Percentiles rank a stretch among this genome's conserved stretches.
These are phyloP conservation scores for Drosophila tripunctata DNA, from an alignment of 2,888 invertebrate species.

Conservation along the genomic window DNA sequence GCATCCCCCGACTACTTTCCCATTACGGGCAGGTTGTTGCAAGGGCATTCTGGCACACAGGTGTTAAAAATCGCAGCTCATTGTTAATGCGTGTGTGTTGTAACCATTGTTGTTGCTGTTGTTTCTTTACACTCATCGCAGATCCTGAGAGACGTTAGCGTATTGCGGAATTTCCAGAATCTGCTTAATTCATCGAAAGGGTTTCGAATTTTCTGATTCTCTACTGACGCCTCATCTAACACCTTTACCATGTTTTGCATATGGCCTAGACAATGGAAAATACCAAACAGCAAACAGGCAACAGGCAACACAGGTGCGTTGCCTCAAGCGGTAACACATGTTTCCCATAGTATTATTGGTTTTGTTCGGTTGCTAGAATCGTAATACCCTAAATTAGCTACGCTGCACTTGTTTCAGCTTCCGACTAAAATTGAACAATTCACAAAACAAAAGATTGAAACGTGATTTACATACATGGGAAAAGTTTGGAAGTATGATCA, in stretches of 20 bases:
- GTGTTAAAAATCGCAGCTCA: conserved; percentile 72
- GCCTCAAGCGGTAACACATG: conserved; percentile 25
- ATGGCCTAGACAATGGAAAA: conserved; percentile 34
- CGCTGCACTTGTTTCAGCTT: conserved; percentile 8
- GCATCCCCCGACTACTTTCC: conserved; percentile 8
- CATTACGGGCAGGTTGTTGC: conserved; percentile 14
- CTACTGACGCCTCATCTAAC: conserved; percentile 31
- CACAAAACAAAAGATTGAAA: neutral
- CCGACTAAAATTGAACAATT: neutral
- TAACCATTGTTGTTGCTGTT: conserved; percentile 30
- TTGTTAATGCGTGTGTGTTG: conserved; percentile 66
- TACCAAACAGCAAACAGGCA: no score
- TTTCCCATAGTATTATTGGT: neutral
- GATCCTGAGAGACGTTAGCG: conserved; percentile 36
- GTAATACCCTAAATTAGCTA: conserved; percentile 25
- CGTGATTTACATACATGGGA: no score
- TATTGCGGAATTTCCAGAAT: conserved; percentile 78
- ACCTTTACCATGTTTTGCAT: conserved; percentile 43
- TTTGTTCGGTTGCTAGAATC: no score
- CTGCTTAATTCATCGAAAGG: conserved; percentile 69
- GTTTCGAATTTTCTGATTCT: conserved; percentile 33
- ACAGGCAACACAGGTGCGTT: conserved; percentile 36
- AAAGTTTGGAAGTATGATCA: no score
- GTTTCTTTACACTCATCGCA: conserved; percentile 18
- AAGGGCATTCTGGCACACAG: conserved; percentile 77